These are phyloP conservation scores for Plusia festucae DNA, from an alignment of 2,888 invertebrate species.

Conservation along the genomic window DNA sequence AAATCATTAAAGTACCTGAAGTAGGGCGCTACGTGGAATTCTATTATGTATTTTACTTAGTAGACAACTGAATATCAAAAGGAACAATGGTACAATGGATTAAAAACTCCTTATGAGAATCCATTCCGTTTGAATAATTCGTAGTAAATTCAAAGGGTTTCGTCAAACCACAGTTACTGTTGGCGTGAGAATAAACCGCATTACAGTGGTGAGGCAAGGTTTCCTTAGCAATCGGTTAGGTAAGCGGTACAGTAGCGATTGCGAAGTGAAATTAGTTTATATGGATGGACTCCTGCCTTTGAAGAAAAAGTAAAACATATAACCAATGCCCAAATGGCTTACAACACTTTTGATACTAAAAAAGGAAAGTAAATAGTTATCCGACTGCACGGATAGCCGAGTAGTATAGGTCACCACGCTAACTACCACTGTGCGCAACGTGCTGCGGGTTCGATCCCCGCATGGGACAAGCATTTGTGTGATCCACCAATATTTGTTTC, in stretches of 20 bases:
- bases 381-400: too few species aligned
- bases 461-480: too few species aligned
- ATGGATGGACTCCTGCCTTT: slow-evolving; percentile 21
- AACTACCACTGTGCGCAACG: too few species aligned
- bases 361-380: not conserved
- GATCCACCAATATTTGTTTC: too few species aligned
- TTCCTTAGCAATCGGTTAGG: slow-evolving; percentile 52
- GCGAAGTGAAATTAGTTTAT: slow-evolving; percentile 37
- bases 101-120: slow-evolving; percentile 14
- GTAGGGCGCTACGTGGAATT: too few species aligned
- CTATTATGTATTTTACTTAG: too few species aligned
- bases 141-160: slow-evolving; percentile 68
- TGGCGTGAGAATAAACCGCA: slow-evolving; percentile 69
- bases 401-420: too few species aligned
- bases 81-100: too few species aligned
- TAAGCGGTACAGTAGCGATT: slow-evolving; percentile 41
- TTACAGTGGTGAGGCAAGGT: slow-evolving; percentile 67
- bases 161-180: slow-evolving; percentile 64
- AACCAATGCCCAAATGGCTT: not conserved
- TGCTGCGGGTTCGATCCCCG: too few species aligned
- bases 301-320: slow-evolving; percentile 16
- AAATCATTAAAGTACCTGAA: too few species aligned
- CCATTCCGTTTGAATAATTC: slow-evolving; percentile 29
- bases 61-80: too few species aligned
- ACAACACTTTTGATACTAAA: not conserved